Evolutionary conservation across 2,797 vertebrate species (phyloP), one percentile per base, ranked within the genome.

Genomic region (Sebastolobus alascanus): DNA sequence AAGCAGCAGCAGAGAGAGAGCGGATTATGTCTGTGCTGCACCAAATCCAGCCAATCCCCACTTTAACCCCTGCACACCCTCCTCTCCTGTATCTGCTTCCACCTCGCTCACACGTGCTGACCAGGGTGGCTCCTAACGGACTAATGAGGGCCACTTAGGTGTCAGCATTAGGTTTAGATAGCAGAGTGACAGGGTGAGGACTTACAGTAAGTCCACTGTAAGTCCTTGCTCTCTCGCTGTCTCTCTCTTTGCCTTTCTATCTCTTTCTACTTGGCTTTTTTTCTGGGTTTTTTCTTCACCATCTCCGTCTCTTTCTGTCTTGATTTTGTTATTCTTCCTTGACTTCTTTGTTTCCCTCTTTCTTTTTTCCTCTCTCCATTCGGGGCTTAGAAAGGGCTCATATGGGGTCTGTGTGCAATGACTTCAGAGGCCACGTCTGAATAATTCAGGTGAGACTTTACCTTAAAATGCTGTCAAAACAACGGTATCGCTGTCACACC

Each of bases 121-220:
- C 83, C 75, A 71, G 38, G 81, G 75, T 68, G 82, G 82, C 88
- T 91, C 86, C 92, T 92, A 87, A 89, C 88, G 8, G 84, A 84
- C 88, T 84, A 92, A 94, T 89, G 92, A 94, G 88, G 91, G 79
- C 87, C 92, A 92, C 92, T 94, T 89, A 93, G 91, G 83, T 73
- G 83, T 76, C 56, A 37, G 87, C 84, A 83, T 91, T 81, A 87
- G 86, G 82, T 50, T 76, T 58, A 37, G 87, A 84, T 83, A 72
- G 88, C 85, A 75, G 78, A 87, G 89, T 79, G 83, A 89, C 93
- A 91, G 77, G 79, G 68, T 66, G 74, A 79, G 61, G 90, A 82
- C 81, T 93, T 82, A 77, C 54, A 73, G 84, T 90, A 88, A 94
- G 78, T 83, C 90, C 85, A 59, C 10, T 13, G 11, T 73, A 92